Percentiles rank a stretch among this genome's conserved stretches.
phyloP scores from a whole-genome alignment of 1,140 invertebrate species.

The Drosophila oshimai region DNA sequence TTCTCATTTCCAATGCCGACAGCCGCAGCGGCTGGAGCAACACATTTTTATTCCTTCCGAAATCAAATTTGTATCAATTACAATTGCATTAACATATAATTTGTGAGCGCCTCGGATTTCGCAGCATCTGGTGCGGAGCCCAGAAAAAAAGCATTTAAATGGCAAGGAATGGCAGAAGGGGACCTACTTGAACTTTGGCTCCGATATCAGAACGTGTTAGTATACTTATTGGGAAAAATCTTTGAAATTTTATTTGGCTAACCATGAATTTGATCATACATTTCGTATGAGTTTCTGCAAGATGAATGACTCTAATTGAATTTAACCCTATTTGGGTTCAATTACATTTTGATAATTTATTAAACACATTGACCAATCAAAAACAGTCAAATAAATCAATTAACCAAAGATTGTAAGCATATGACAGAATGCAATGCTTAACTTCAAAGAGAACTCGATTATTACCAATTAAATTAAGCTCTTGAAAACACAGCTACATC shows the following conservation, averaged over 20 bases:
- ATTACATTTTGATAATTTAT: conserved; percentile 1
- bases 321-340: not conserved
- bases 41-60: conserved; percentile 64
- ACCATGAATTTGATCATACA: not conserved
- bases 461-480: conserved; percentile 6
- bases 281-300: too few relatives aligned
- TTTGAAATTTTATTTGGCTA: not conserved
- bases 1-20: conserved; percentile 72
- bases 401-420: not conserved
- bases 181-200: not conserved
- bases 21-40: conserved; percentile 31
- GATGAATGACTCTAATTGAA: not conserved
- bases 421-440: not conserved
- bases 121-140: conserved; percentile 26
- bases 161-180: not conserved
- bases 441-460: not conserved
- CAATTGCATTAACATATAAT: conserved; percentile 81
- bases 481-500: not conserved
- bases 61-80: conserved; percentile 82
- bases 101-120: conserved; percentile 66
- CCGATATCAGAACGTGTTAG: not conserved
- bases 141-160: conserved; percentile 51
- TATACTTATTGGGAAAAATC: conserved; percentile 12
- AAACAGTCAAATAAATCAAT: not conserved
- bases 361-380: not conserved